Percentiles rank a stretch among this genome's conserved stretches.
These are phyloP conservation scores for Aviceda subcristata DNA, from an alignment of 2,113 vertebrate species.

Conservation along the genomic window DNA sequence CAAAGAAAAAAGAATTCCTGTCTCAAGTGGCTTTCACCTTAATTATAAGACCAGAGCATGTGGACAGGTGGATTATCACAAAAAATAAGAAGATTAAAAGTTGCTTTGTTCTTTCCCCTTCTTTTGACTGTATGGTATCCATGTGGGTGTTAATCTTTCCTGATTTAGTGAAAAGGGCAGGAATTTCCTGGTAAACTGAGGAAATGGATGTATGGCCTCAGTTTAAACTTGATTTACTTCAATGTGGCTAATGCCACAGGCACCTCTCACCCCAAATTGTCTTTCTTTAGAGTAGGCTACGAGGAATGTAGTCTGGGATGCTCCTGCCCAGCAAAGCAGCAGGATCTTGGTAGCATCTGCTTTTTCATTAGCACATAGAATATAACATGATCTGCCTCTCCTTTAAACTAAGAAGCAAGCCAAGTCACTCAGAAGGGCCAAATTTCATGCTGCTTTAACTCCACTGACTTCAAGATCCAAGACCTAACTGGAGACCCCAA, in stretches of 20 bases:
- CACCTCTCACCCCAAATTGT: neutral
- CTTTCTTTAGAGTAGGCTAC: neutral
- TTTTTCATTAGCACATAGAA: neutral
- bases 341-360: neutral
- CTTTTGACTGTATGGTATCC: neutral
- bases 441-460: neutral
- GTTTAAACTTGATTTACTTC: neutral
- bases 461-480: neutral
- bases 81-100: neutral
- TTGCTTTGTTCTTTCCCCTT: neutral
- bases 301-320: neutral
- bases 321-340: neutral
- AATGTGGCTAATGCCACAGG: neutral
- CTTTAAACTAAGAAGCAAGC: neutral
- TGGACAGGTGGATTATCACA: neutral
- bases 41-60: neutral
- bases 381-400: neutral
- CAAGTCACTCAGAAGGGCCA: neutral
- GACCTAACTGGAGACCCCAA: neutral
- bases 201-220: neutral
- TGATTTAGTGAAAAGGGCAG: neutral
- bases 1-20: neutral
- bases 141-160: neutral
- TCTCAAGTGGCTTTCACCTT: neutral
- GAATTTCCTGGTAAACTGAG: neutral